Percentiles rank a stretch among this genome's conserved stretches.
These are phyloP conservation scores for Lepeophtheirus salmonis DNA, from an alignment of 1,140 invertebrate species.

Conservation along the genomic window DNA sequence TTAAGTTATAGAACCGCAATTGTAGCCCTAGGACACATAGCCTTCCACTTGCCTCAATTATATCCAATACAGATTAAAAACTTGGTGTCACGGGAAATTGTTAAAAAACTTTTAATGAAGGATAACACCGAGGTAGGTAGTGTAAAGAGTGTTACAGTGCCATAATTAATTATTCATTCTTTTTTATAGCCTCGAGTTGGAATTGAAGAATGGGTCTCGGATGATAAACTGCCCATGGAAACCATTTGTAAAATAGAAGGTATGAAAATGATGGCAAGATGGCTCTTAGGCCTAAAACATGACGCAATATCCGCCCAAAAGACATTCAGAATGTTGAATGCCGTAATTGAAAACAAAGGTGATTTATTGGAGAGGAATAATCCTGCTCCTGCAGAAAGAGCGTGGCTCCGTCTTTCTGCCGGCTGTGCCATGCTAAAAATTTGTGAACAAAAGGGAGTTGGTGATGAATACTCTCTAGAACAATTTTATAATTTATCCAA, in stretches of 20 bases:
- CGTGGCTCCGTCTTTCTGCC: slow-evolving; percentile 69
- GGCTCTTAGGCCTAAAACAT: slow-evolving; percentile 74
- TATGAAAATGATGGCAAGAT: slow-evolving; percentile 85
- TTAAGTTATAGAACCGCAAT: slow-evolving; percentile 71
- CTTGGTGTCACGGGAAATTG: slow-evolving; percentile 80
- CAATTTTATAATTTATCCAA: slow-evolving; percentile 84
- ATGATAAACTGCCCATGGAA: slow-evolving; percentile 69
- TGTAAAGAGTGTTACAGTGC: background rate
- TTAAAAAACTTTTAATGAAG: slow-evolving; percentile 81
- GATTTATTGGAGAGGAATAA: slow-evolving; percentile 44
- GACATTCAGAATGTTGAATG: slow-evolving; percentile 75
- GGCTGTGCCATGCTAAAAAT: slow-evolving; percentile 89
- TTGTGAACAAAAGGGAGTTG: slow-evolving; percentile 83
- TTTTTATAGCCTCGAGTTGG: slow-evolving; percentile 1
- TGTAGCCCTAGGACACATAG: slow-evolving; percentile 80
- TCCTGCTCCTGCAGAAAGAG: slow-evolving; percentile 51
- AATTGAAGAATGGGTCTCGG: slow-evolving; percentile 48
- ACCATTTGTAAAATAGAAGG: slow-evolving; percentile 78
- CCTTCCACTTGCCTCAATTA: slow-evolving; percentile 61
- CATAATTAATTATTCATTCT: background rate
- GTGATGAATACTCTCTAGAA: slow-evolving; percentile 77
- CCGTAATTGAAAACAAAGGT: slow-evolving; percentile 70
- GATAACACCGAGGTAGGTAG: slow-evolving; percentile 29
- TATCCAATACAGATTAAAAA: slow-evolving; percentile 76
- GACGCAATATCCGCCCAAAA: slow-evolving; percentile 75